These are phyloP conservation scores for Chiridota heheva DNA, from an alignment of 35 echinoderm and acorn worm species.

Conservation along the genomic window DNA sequence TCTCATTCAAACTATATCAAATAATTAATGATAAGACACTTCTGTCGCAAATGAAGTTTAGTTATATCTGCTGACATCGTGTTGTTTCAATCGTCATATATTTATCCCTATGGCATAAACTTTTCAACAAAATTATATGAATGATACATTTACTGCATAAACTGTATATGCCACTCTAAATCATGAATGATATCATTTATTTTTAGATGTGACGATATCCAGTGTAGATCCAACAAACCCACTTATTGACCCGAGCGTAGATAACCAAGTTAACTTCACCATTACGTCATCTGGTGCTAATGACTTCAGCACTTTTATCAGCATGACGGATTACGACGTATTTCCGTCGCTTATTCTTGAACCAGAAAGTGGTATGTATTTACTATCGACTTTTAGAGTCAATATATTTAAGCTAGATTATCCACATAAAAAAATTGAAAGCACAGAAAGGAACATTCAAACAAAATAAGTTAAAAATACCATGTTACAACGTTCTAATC, in stretches of 20 bases:
- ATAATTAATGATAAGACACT: too few relatives aligned
- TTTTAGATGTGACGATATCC: slow-evolving; percentile 40
- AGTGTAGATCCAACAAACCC: slow-evolving; percentile 12
- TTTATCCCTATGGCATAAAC: neutral
- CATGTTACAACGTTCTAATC: too few relatives aligned
- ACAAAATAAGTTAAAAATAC: too few relatives aligned
- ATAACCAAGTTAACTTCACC: slow-evolving; percentile 3
- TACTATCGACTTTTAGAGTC: too few relatives aligned
- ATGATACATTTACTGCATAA: neutral
- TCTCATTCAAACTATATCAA: too few relatives aligned
- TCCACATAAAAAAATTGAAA: too few relatives aligned
- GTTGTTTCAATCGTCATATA: neutral
- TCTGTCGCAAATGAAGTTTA: neutral
- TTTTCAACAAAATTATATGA: neutral
- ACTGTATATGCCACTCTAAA: neutral
- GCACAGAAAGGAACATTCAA: too few relatives aligned
- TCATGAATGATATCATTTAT: neutral
- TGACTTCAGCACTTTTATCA: neutral
- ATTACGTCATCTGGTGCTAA: neutral
- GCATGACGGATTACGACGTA: slow-evolving; percentile 19
- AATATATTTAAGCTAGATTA: too few relatives aligned
- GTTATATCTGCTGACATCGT: neutral
- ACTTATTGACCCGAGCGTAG: slow-evolving; percentile 19
- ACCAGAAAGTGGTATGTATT: slow-evolving; percentile 3
- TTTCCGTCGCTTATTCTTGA: slow-evolving; percentile 21